Base-by-base conservation (phyloP, 2,888 invertebrate genomes). In the Muscina levida region DNA sequence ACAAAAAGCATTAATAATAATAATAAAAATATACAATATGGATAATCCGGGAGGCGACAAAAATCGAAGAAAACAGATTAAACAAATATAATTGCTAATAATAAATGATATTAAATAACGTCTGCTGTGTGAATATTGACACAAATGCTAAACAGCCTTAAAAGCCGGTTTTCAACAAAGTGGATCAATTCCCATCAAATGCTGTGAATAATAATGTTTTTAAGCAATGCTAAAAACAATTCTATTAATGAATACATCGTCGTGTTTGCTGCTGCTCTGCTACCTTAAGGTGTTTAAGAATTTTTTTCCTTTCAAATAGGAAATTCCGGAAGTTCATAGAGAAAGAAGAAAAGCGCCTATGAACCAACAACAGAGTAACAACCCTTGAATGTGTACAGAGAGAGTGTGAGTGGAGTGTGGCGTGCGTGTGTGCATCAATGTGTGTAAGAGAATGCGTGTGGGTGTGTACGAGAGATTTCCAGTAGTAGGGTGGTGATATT, bases 311-410 rank as follows among this genome's bases (percentile, higher is more conserved):
- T 31, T 31, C 4, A 72, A 17, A 37, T 42, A 13, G 51, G 70
- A 80, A 77, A 81, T 77, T 67, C 81, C 77, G 81, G 81, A 74
- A 81, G 81, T 81, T 62, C 77, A 74, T 74, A 71, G 31, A 72
- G 72, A 72, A 81, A 77, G 31, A 31, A n/a, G n/a, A n/a, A n/a
- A 77, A 67, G 57, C 42, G 44, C 73, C 39, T 74, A 77, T 71
- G 57, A 77, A 56, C 13, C 37, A 11, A 67, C 77, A 77, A 62
- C 24, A 46, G 67, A 62, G 57, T 65, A n/a, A n/a, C 77, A 81
- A 56, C 77, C 81, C 81, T 62, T 74, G 31, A 48, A 37, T 62
- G 39, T 6, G n/a, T 4, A 11, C 42, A 4, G 11, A 26, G 56
- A 13, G 26, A 26, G 57, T 67, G 31, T 68, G 37, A 67, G 19